Percentiles rank a stretch among this genome's conserved stretches.
Evolutionary conservation across 2,888 invertebrate genomes (phyloP).

Genomic region (Leuctra nigra): DNA sequence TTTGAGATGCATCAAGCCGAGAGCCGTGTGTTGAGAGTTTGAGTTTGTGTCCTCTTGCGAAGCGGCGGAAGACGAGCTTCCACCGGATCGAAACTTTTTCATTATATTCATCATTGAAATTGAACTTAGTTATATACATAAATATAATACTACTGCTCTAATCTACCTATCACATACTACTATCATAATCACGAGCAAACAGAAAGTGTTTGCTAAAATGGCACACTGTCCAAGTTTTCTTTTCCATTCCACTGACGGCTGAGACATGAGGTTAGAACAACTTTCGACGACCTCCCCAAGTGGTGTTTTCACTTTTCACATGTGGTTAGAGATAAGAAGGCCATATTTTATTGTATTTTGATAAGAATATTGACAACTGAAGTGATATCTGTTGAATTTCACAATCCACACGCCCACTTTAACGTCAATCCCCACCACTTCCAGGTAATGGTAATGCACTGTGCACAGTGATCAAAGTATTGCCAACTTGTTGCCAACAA

Average conservation of each 20-base stretch:
- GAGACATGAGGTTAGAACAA: neutral
- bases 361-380: neutral
- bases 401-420: constrained; percentile 1
- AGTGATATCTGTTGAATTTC: neutral
- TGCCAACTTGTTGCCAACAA: too few relatives aligned
- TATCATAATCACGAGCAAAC: neutral
- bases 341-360: neutral
- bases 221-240: neutral
- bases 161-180: too few relatives aligned
- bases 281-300: neutral
- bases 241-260: neutral
- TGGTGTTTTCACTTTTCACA: neutral
- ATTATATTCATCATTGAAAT: constrained; percentile 79
- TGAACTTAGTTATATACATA: too few relatives aligned
- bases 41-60: constrained; percentile 52
- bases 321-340: neutral
- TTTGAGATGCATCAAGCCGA: constrained; percentile 92
- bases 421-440: neutral
- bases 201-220: neutral
- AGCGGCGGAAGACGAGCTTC: constrained; percentile 47
- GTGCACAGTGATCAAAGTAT: too few relatives aligned
- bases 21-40: constrained; percentile 71
- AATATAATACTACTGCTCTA: neutral
- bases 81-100: constrained; percentile 73
- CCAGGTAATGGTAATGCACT: too few relatives aligned